Conservation (phyloP, 2,113 vertebrate genomes). For the Ochotona princeps region DNA sequence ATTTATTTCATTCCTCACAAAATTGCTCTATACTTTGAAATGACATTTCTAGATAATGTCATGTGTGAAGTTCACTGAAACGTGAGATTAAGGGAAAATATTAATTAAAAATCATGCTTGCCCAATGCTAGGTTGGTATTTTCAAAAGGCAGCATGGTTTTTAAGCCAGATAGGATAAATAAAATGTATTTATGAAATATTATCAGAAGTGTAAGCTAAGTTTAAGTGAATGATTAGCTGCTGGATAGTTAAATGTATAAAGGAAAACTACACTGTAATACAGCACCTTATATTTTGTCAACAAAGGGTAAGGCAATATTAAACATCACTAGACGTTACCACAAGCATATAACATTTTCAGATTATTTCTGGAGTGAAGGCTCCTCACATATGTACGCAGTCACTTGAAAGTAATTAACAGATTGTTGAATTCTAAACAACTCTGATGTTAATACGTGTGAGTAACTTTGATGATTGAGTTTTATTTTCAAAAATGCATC, state of each 20-base stretch:
- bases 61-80: conserved; percentile 73
- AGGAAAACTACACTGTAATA: neutral
- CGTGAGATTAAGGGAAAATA: conserved; percentile 64
- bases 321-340: conserved; percentile 27
- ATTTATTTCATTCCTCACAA: conserved; percentile 82
- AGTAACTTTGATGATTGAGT: conserved; percentile 66
- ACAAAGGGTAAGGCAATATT: conserved; percentile 14
- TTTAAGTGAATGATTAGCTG: conserved; percentile 37
- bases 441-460: neutral
- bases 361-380: conserved; percentile 46
- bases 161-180: conserved; percentile 28
- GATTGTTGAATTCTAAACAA: conserved; percentile 37
- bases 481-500: conserved; percentile 62
- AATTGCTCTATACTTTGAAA: conserved; percentile 81
- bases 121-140: conserved; percentile 54
- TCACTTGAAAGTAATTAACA: conserved; percentile 28
- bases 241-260: conserved; percentile 31
- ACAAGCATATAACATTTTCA: conserved; percentile 49
- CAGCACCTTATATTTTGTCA: conserved; percentile 48
- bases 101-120: conserved; percentile 69
- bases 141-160: conserved; percentile 61
- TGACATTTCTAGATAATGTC: conserved; percentile 77
- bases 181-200: neutral
- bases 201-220: neutral
- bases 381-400: conserved; percentile 62